Conservation (phyloP, 2,888 invertebrate genomes). For the Cataglyphis cursor region DNA sequence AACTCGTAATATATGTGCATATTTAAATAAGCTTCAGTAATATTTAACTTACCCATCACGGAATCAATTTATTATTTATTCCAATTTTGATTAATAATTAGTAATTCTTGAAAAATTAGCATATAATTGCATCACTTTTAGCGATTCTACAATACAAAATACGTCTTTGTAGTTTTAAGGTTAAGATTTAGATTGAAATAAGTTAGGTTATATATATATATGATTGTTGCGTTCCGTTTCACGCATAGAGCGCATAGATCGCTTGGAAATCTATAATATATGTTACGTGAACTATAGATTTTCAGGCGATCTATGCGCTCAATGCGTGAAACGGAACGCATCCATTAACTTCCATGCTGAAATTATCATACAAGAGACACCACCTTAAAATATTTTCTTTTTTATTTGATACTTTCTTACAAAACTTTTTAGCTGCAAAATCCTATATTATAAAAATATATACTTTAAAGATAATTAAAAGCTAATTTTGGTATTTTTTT, state of each 20-base stretch:
- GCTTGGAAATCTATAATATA: no score
- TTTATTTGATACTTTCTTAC: not conserved
- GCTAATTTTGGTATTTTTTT: not conserved
- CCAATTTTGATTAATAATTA: not conserved
- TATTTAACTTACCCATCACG: slow-evolving; percentile 30
- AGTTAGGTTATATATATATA: not conserved
- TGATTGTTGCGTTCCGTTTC: no score
- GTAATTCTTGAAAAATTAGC: not conserved
- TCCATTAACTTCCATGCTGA: not conserved
- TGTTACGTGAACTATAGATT: no score
- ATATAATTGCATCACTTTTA: not conserved
- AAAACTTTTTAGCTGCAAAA: not conserved
- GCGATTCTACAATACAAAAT: no score
- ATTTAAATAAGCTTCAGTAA: not conserved
- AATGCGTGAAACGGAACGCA: no score
- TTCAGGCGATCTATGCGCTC: no score
- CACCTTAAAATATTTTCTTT: not conserved
- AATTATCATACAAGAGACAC: not conserved
- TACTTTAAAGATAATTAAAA: not conserved
- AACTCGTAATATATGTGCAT: slow-evolving; percentile 7
- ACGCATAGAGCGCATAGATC: no score
- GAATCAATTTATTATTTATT: not conserved
- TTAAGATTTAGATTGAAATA: not conserved
- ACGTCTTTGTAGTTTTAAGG: not conserved
- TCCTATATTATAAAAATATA: not conserved